phyloP scores from a whole-genome alignment of 2,888 invertebrate species.

The Alentia gelatinosa region DNA sequence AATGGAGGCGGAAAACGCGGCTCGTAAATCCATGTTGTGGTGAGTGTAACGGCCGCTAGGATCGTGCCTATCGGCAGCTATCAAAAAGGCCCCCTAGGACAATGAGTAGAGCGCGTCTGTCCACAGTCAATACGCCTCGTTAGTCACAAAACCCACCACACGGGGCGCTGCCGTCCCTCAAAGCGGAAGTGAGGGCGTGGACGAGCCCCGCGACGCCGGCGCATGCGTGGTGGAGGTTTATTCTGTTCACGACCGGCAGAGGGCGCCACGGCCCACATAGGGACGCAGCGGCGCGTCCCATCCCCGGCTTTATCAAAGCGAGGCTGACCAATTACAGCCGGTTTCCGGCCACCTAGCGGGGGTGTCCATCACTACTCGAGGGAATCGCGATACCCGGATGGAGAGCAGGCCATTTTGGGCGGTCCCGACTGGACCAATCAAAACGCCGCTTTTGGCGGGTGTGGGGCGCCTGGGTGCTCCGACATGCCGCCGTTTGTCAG shows the following conservation, averaged over 20 bases:
- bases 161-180: not conserved
- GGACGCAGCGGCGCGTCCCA: not conserved
- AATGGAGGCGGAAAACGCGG: not conserved
- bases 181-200: not conserved
- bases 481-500: not conserved
- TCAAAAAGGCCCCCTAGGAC: conserved; percentile 13
- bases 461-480: not conserved
- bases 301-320: not conserved
- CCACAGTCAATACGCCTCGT: conserved; percentile 29
- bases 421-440: conserved; percentile 6
- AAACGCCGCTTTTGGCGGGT: not conserved
- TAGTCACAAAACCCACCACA: conserved; percentile 4
- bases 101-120: conserved; percentile 7
- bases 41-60: not conserved
- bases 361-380: not conserved
- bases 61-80: not conserved
- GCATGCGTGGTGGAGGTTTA: not conserved
- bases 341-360: conserved; percentile 5
- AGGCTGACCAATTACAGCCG: conserved; percentile 35
- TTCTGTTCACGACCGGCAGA: not conserved
- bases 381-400: conserved; percentile 6
- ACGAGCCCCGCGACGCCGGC: not conserved
- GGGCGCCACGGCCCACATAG: not conserved
- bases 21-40: not conserved
- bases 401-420: conserved; percentile 2